Evolutionary conservation across 2,113 vertebrate species (phyloP), one percentile per base, ranked within the genome.

Genomic region (Nycticorax nycticorax): DNA sequence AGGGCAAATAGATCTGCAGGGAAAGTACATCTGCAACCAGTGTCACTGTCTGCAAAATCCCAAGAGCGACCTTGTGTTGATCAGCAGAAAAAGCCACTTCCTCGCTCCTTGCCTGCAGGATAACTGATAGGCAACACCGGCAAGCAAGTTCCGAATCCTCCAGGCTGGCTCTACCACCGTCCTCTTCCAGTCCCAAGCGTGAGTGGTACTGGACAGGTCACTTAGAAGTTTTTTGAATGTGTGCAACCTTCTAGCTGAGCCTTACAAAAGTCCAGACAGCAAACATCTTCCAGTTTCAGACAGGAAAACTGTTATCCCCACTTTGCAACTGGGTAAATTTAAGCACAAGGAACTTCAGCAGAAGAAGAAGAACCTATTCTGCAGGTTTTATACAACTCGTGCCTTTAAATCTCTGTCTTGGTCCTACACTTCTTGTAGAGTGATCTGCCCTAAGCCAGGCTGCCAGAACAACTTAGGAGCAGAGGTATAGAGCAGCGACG

Each of bases 11-110:
- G 23, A 5, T 52, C 43, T 69, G 8, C 1, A 20, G 59, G 91
- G 83, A 86, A 83, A 57, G 71, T 15, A 59, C 72, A 32, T 39
- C 26, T 41, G 1, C 27, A 30, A 75, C 64, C 52, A 59, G 14
- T 3, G 3, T 1, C 80, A 77, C 72, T 33, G 56, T 41, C 88
- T 69, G 68, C 72, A 87, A n/a, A 89, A n/a, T 74, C 68, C 52
- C 73, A 8, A 7, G 8, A 6, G 41, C 4, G 30, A 62, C 13
- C 14, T 45, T 12, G 10, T 14, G 27, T 67, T 87, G 81, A 63
- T n/a, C 74, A 75, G 78, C 74, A 85, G 48, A 52, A 72, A 77
- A 85, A 84, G 52, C 69, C 57, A 33, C 78, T 89, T 94, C 90
- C 92, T 79, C 62, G 23, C 52, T 50, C 45, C 48, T 17, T 21